Conservation (phyloP, 2,797 vertebrate species). For the Rhinophrynus dorsalis region DNA sequence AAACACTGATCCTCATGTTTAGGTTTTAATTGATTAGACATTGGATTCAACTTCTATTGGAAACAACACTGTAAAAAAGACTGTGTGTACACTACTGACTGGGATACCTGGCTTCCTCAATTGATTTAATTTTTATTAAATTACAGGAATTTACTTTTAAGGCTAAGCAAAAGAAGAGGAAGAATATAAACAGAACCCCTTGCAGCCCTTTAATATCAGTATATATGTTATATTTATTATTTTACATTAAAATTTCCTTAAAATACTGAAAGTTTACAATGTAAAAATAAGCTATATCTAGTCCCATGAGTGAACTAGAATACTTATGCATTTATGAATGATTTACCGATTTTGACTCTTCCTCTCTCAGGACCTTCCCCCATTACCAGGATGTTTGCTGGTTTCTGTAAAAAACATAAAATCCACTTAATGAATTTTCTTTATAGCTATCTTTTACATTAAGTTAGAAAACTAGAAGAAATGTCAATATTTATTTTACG, state of each 20-base stretch:
- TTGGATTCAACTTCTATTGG: too few relatives aligned
- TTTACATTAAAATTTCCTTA: neutral
- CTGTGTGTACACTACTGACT: too few relatives aligned
- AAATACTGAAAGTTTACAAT: too few relatives aligned
- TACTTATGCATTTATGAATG: neutral
- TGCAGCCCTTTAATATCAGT: too few relatives aligned
- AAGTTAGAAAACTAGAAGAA: constrained; percentile 1
- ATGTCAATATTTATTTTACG: neutral
- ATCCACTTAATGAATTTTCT: constrained; percentile 57
- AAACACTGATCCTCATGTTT: too few relatives aligned
- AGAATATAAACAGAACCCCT: too few relatives aligned
- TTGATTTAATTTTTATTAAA: too few relatives aligned
- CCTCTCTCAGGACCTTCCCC: constrained; percentile 94
- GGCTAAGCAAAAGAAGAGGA: too few relatives aligned
- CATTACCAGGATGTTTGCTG: constrained; percentile 98
- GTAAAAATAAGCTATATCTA: accelerated
- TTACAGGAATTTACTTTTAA: too few relatives aligned
- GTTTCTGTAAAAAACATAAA: constrained; percentile 86
- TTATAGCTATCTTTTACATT: constrained; percentile 16
- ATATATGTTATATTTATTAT: neutral
- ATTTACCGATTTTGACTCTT: constrained; percentile 95
- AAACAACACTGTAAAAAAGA: too few relatives aligned
- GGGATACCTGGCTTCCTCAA: too few relatives aligned
- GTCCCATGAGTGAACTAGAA: neutral
- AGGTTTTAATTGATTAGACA: too few relatives aligned